phyloP scores from a whole-genome alignment of 1,140 invertebrate species.

The Drosophila fuyamai region DNA sequence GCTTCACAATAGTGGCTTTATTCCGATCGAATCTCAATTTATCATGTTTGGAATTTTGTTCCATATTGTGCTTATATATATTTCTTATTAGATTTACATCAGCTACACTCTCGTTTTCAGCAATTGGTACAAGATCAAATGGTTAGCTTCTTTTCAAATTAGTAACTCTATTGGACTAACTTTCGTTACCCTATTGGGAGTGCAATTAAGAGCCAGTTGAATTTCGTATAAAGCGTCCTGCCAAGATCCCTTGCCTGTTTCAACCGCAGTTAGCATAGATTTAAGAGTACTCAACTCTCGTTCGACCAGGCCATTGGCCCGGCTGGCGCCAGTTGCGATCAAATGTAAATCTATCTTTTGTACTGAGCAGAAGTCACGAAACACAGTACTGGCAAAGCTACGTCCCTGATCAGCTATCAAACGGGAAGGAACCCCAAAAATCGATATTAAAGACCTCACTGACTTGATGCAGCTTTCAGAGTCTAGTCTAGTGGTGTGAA shows the following conservation, averaged over 20 bases:
- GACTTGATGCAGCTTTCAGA: slow-evolving; percentile 5
- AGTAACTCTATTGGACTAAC: slow-evolving; percentile 44
- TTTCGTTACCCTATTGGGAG: slow-evolving; percentile 59
- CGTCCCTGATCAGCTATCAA: slow-evolving; percentile 2
- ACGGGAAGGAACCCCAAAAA: slow-evolving; percentile 4
- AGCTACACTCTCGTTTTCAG: slow-evolving; percentile 5
- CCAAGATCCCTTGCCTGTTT: slow-evolving; percentile 9
- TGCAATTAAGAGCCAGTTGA: slow-evolving; percentile 74
- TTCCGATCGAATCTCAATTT: slow-evolving; percentile 4
- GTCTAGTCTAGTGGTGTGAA: slow-evolving; percentile 1
- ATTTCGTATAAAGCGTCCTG: slow-evolving; percentile 11
- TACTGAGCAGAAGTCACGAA: slow-evolving; percentile 3
- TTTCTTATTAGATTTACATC: slow-evolving; percentile 3
- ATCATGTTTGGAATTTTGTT: slow-evolving; percentile 5
- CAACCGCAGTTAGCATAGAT: slow-evolving; percentile 44
- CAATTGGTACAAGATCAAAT: slow-evolving; percentile 15
- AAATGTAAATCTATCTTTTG: slow-evolving; percentile 10
- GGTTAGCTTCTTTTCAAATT: slow-evolving; percentile 22
- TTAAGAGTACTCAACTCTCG: slow-evolving; percentile 32
- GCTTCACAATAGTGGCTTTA: slow-evolving; percentile 9
- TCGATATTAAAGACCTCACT: slow-evolving; percentile 3
- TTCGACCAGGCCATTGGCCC: neutral
- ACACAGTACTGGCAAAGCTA: slow-evolving; percentile 1
- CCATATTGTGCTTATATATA: slow-evolving; percentile 9
- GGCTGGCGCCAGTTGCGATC: slow-evolving; percentile 3